Conservation (phyloP, 1,140 invertebrate genomes). For the Reticulitermes speratus region DNA sequence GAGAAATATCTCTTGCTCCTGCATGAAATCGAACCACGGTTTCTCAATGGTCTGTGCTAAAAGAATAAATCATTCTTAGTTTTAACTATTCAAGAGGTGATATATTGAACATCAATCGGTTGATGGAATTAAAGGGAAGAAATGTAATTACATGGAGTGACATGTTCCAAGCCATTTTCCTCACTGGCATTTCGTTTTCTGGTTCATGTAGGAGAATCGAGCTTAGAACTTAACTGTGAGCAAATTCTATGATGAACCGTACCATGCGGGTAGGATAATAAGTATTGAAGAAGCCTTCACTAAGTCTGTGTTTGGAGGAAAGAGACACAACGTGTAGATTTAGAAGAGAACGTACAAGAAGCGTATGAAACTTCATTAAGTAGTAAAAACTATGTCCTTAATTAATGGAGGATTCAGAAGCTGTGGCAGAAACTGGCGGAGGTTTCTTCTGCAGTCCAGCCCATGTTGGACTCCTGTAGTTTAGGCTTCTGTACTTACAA, state of each 20-base stretch:
- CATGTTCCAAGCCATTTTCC: neutral
- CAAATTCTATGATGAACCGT: neutral
- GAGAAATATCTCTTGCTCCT: too few species aligned
- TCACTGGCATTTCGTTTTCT: too few species aligned
- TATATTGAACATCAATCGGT: neutral
- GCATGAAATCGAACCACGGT: too few species aligned
- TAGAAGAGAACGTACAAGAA: neutral
- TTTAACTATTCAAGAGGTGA: neutral
- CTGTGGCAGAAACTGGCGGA: neutral
- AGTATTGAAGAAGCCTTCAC: neutral
- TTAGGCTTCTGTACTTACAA: neutral
- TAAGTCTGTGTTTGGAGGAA: neutral
- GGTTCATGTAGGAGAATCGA: too few species aligned
- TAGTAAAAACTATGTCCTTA: constrained; percentile 7
- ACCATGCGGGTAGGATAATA: neutral
- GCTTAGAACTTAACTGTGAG: neutral
- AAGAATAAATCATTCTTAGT: neutral
- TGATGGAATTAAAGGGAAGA: neutral
- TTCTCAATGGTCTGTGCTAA: too few species aligned
- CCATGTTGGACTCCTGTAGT: neutral
- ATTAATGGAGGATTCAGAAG: neutral
- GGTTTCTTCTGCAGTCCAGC: neutral
- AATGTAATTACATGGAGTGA: neutral
- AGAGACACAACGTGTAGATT: neutral
- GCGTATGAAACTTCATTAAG: constrained; percentile 17